These are phyloP conservation scores for Pseudochirops corinnae DNA, from an alignment of 2,797 vertebrate species.

Conservation along the genomic window DNA sequence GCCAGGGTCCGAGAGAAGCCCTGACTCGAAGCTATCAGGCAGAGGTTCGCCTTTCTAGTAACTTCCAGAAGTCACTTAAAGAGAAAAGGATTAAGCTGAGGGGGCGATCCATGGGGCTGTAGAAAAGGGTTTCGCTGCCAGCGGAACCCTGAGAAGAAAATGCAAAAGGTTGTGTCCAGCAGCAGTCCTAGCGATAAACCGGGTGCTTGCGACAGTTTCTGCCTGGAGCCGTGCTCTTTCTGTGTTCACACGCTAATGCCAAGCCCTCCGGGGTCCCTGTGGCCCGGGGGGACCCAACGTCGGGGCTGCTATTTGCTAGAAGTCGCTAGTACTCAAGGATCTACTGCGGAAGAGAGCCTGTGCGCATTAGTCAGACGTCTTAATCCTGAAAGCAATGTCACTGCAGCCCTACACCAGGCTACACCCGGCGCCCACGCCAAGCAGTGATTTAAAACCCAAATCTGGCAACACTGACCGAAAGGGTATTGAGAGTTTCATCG, in stretches of 20 bases:
- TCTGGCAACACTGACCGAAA: neutral
- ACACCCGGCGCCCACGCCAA: neutral
- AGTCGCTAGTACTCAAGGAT: neutral
- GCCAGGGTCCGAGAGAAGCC: neutral
- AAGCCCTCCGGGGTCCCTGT: neutral
- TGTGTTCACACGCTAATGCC: neutral
- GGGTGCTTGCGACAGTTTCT: neutral
- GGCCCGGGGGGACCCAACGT: neutral
- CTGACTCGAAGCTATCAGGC: neutral
- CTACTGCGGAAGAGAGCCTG: neutral
- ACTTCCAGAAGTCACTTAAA: slow-evolving; percentile 4
- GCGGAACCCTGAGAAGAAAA: neutral
- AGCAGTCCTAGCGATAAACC: neutral
- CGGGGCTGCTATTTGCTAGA: neutral
- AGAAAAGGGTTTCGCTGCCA: neutral
- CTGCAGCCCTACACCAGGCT: neutral
- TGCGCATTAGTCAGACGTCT: neutral
- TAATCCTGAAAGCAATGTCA: neutral
- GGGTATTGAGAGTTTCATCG: neutral
- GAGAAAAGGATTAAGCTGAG: neutral
- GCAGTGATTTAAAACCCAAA: neutral
- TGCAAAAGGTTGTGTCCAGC: neutral
- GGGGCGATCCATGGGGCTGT: neutral
- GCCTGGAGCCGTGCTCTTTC: neutral
- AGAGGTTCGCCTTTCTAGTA: neutral